Evolutionary conservation across 2,113 vertebrate species (phyloP).

Genomic region (Spermophilus dauricus): DNA sequence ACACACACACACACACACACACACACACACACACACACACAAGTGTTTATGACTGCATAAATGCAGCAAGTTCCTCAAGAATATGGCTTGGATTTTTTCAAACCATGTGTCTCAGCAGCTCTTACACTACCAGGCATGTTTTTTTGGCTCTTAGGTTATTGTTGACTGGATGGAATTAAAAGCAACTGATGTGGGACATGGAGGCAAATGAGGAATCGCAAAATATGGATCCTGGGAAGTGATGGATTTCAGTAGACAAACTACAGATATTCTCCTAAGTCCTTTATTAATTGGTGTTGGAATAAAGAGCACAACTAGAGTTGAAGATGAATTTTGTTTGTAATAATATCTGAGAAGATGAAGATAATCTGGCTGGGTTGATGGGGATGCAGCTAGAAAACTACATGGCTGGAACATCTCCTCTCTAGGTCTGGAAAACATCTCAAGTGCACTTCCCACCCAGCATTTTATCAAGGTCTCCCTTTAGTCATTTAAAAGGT

Average conservation of each 20-base stretch:
- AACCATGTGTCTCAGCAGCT: neutral
- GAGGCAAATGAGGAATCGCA: constrained; percentile 50
- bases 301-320: neutral
- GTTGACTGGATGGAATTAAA: constrained; percentile 38
- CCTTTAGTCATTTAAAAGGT: neutral
- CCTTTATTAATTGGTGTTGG: neutral
- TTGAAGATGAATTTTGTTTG: constrained; percentile 2
- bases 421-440: neutral
- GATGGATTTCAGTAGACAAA: neutral
- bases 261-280: neutral
- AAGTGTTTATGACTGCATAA: neutral
- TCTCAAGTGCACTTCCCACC: neutral
- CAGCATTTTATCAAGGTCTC: neutral
- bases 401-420: neutral
- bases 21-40: too few species aligned
- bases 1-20: too few species aligned
- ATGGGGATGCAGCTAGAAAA: neutral
- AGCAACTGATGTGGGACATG: neutral
- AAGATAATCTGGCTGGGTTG: neutral
- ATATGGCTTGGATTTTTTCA: neutral
- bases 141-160: neutral
- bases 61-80: neutral
- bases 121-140: neutral
- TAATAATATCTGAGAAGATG: neutral
- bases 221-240: constrained; percentile 46